Conservation (phyloP, 2,113 vertebrate genomes). For the Solea solea region DNA sequence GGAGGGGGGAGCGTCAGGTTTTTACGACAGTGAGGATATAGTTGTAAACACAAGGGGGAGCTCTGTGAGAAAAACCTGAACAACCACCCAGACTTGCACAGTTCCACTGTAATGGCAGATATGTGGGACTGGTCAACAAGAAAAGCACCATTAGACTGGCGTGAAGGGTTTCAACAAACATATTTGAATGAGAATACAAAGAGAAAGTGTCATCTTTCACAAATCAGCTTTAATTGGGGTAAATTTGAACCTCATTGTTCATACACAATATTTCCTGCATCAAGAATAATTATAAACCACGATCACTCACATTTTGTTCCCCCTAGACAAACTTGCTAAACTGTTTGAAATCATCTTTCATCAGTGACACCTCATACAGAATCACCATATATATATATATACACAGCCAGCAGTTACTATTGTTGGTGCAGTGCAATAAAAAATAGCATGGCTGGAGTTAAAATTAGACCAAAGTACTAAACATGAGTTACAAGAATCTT, state of each 20-base stretch:
- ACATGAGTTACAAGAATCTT: not conserved
- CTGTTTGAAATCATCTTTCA: not conserved
- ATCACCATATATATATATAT: not conserved
- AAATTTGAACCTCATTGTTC: not conserved
- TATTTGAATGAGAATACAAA: not conserved
- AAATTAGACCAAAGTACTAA: not conserved
- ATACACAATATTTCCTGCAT: not conserved
- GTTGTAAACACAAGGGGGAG: too few relatives aligned
- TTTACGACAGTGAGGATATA: too few relatives aligned
- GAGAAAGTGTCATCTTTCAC: not conserved
- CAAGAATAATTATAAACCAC: not conserved
- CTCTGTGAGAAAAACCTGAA: too few relatives aligned
- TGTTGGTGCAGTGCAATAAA: not conserved
- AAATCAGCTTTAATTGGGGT: not conserved
- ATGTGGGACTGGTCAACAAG: too few relatives aligned
- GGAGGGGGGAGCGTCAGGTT: too few relatives aligned
- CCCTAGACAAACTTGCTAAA: not conserved
- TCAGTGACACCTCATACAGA: not conserved
- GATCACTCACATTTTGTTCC: not conserved
- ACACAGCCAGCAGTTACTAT: too few relatives aligned
- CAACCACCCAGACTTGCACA: too few relatives aligned
- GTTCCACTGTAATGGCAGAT: too few relatives aligned
- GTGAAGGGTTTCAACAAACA: not conserved
- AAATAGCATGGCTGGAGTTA: not conserved
- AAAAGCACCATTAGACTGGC: not conserved